Evolutionary conservation across 1,140 invertebrate genomes (phyloP), one percentile per base, ranked within the genome.

Genomic region (Danaus plexippus): DNA sequence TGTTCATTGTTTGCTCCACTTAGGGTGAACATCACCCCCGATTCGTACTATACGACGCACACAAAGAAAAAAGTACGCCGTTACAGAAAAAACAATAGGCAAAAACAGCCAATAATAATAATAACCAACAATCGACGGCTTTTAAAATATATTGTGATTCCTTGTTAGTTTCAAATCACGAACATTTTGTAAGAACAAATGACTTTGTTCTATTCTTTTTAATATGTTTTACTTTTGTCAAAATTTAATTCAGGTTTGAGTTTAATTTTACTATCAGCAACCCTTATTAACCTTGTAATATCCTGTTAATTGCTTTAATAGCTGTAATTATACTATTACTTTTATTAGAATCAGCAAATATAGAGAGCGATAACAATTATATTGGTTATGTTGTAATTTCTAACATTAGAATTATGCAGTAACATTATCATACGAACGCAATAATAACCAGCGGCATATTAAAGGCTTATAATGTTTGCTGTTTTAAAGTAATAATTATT

Each of bases 91-190:
- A 69, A 85, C 79, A 85, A 84, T 82, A 74, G 71, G 78, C 78
- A 85, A 87, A 85, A 83, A 80, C 81, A 74, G 70, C 75, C 77
- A 84, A 84, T 85, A 85, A 87, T 82, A 86, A 84, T 85, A 74
- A 74, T 32, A 32, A 32, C 7, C 22, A 32, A 32, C 22, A 32
- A 32, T 32, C 22, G 22, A 32, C 56, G 50, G 54, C 59, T 61
- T 61, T 61, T 61, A 49, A 61, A 54, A 57, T 6, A 4, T 32
- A 32, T 32, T 32, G 22, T 32, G 22, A 32, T 32, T 32, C 22
- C 22, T 32, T 32, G 2, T 32, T 32, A 2, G 22, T 32, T 32
- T 32, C 22, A 32, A 32, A 32, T 32, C 22, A 32, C 7, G 22
- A 32, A 32, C 22, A 32, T 32, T 32, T 6, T 32, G 22, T 32